These are phyloP conservation scores for Drosophila flavopinicola DNA, from an alignment of 2,888 invertebrate genomes.

Conservation along the genomic window DNA sequence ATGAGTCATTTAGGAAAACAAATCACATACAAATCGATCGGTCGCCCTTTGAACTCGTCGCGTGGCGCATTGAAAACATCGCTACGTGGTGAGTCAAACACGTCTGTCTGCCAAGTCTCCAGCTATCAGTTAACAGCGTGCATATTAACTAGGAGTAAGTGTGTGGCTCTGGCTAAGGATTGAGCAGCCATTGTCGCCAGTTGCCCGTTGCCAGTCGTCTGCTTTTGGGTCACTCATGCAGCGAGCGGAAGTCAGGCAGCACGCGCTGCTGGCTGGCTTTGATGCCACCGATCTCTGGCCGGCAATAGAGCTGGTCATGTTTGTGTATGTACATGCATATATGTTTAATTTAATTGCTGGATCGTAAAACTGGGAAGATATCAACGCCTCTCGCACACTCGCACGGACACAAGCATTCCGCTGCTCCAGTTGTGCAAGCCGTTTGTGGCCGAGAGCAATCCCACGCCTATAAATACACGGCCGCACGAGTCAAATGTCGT, in stretches of 20 bases:
- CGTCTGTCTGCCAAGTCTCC: constrained; percentile 35
- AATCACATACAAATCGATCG: constrained; percentile 53
- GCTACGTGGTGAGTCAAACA: constrained; percentile 68
- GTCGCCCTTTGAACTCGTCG: constrained; percentile 69
- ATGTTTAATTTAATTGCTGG: constrained; percentile 8
- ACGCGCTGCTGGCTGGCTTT: constrained; percentile 55
- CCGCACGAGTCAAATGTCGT: constrained; percentile 76
- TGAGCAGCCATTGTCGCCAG: constrained; percentile 37
- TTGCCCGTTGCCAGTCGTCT: constrained; percentile 21
- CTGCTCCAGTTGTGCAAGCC: constrained; percentile 40
- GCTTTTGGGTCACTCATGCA: constrained; percentile 48
- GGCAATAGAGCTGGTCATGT: constrained; percentile 32
- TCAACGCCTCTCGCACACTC: constrained; percentile 36
- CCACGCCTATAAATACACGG: constrained; percentile 73
- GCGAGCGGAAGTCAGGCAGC: constrained; percentile 67
- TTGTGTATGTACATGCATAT: not conserved
- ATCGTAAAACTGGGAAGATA: constrained; percentile 35
- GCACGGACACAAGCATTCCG: not conserved
- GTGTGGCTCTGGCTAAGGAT: constrained; percentile 10
- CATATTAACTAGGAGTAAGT: constrained; percentile 67
- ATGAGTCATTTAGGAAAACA: constrained; percentile 62
- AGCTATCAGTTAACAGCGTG: constrained; percentile 58
- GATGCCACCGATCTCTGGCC: constrained; percentile 26
- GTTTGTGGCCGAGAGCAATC: constrained; percentile 65
- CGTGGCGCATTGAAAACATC: constrained; percentile 42